A percentile compares a stretch with the other conserved stretches of the same genome.
These are phyloP conservation scores for Hemitrygon akajei DNA, from an alignment of 2,797 vertebrate genomes.

Conservation along the genomic window DNA sequence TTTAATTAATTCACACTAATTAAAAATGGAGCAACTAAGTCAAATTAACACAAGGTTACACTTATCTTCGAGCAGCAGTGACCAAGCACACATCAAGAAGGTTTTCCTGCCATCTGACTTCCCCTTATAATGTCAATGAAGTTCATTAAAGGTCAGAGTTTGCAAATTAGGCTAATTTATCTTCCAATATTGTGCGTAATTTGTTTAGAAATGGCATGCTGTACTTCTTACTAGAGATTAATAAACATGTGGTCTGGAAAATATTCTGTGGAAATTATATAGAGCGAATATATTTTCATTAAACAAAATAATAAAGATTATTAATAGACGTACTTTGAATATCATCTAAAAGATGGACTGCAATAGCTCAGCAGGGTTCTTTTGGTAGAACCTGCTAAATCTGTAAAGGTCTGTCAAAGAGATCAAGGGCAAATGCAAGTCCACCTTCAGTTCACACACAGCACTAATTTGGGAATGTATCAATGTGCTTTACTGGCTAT, in stretches of 20 bases:
- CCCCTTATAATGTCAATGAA: background rate
- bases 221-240: background rate
- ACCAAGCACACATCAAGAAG: background rate
- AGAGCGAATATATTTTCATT: background rate
- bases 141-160: constrained; percentile 23
- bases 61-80: constrained; percentile 31
- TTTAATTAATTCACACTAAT: constrained; percentile 24
- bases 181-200: background rate
- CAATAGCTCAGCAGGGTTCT: too few species aligned
- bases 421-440: too few species aligned
- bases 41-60: constrained; percentile 15
- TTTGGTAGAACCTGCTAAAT: too few species aligned
- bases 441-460: too few species aligned
- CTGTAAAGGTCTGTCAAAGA: too few species aligned
- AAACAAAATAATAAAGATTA: background rate
- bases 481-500: too few species aligned
- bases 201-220: constrained; percentile 13
- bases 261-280: constrained; percentile 2
- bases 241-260: constrained; percentile 19
- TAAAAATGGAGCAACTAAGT: constrained; percentile 24
- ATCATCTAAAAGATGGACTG: background rate
- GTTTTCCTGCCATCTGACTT: constrained; percentile 21
- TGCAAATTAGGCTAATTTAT: constrained; percentile 22
- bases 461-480: too few species aligned
- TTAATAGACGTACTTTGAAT: background rate